phyloP scores from a whole-genome alignment of 2,888 invertebrate genomes.

The Fissipunctia ypsillon region DNA sequence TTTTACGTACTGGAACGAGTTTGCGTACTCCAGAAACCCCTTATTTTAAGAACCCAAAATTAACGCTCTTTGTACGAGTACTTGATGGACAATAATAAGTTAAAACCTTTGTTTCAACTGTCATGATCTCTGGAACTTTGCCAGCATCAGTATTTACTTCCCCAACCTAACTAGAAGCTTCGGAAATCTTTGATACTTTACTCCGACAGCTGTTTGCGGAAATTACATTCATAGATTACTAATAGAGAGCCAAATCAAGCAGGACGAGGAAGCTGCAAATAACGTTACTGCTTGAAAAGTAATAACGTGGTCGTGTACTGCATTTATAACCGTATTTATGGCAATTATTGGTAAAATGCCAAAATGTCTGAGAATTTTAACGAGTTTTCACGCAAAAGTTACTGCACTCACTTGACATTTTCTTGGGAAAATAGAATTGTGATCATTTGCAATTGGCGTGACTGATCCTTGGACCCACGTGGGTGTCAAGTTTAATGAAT shows the following conservation, averaged over 20 bases:
- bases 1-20: slow-evolving; percentile 22
- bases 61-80: slow-evolving; percentile 48
- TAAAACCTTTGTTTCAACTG: slow-evolving; percentile 64
- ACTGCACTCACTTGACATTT: slow-evolving; percentile 52
- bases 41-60: slow-evolving; percentile 51
- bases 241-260: slow-evolving; percentile 52
- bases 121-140: slow-evolving; percentile 59
- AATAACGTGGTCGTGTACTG: slow-evolving; percentile 53
- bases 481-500: slow-evolving; percentile 19
- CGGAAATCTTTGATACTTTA: slow-evolving; percentile 45
- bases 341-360: slow-evolving; percentile 74
- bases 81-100: slow-evolving; percentile 54
- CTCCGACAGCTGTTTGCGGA: slow-evolving; percentile 65
- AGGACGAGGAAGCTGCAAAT: slow-evolving; percentile 51
- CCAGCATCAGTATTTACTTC: slow-evolving; percentile 61
- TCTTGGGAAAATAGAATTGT: slow-evolving; percentile 44
- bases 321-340: slow-evolving; percentile 64
- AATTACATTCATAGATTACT: slow-evolving; percentile 62
- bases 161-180: slow-evolving; percentile 35
- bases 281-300: slow-evolving; percentile 51
- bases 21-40: slow-evolving; percentile 25
- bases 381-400: slow-evolving; percentile 63
- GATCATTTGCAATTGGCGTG: slow-evolving; percentile 38
- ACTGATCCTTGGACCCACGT: slow-evolving; percentile 8
- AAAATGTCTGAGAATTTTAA: slow-evolving; percentile 79